Evolutionary conservation across 1,140 invertebrate genomes (phyloP).

Genomic region (Macrobrachium rosenbergii): DNA sequence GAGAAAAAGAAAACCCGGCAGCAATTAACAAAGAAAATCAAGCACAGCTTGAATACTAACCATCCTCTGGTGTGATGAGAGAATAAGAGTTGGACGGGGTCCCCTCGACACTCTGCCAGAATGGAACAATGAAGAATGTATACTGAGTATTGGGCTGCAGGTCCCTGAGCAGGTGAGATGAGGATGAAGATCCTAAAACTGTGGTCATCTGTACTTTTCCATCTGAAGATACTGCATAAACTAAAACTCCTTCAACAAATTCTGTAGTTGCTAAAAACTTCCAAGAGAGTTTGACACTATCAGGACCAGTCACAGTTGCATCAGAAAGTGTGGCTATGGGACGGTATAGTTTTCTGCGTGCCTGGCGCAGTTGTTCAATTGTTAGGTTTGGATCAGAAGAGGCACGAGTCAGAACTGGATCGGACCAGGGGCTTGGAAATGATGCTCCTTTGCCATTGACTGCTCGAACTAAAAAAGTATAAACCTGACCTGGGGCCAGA

Average conservation of each 20-base stretch:
- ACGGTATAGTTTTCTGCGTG: constrained; percentile 21
- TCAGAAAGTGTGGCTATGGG: constrained; percentile 33
- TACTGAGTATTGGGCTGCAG: constrained; percentile 74
- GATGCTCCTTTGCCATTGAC: constrained; percentile 40
- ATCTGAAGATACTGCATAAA: constrained; percentile 28
- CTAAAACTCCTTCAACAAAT: constrained; percentile 39
- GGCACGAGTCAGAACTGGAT: constrained; percentile 26
- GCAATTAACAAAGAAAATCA: neutral
- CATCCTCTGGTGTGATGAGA: constrained; percentile 81
- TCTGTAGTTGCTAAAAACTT: constrained; percentile 23
- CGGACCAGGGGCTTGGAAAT: constrained; percentile 46
- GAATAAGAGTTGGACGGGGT: constrained; percentile 81
- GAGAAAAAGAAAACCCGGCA: too few species aligned
- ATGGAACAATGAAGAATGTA: constrained; percentile 85
- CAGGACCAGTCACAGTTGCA: constrained; percentile 20
- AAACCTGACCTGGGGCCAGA: constrained; percentile 40
- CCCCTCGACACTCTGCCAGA: constrained; percentile 83
- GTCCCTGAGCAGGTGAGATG: constrained; percentile 50
- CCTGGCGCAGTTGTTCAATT: constrained; percentile 29
- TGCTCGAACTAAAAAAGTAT: constrained; percentile 47
- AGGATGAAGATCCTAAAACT: constrained; percentile 57
- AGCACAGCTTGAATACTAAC: constrained; percentile 72
- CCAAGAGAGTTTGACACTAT: constrained; percentile 41
- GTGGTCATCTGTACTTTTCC: constrained; percentile 37
- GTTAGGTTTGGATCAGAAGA: constrained; percentile 27